These are phyloP conservation scores for Drosophila nigricruria DNA, from an alignment of 2,888 invertebrate species.

Conservation along the genomic window DNA sequence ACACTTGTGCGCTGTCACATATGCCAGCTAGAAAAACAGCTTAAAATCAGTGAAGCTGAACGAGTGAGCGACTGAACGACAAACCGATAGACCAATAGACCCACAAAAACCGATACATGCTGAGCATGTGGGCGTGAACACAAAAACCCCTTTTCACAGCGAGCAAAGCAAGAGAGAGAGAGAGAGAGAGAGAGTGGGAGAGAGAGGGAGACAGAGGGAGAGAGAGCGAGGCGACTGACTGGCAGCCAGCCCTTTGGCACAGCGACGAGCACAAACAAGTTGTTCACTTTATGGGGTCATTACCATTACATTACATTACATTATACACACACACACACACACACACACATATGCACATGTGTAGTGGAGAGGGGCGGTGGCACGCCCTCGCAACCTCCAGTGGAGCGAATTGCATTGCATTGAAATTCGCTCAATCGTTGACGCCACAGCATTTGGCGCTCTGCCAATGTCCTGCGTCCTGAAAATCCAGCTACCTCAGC, in stretches of 20 bases:
- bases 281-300: constrained; percentile 80
- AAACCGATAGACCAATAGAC: constrained; percentile 61
- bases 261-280: constrained; percentile 72
- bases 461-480: constrained; percentile 55
- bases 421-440: constrained; percentile 77
- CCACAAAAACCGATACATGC: constrained; percentile 50
- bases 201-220: neutral
- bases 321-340: constrained; percentile 45
- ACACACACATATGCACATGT: constrained; percentile 12
- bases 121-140: constrained; percentile 42
- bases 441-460: constrained; percentile 57
- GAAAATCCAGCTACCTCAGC: constrained; percentile 5
- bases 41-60: constrained; percentile 49
- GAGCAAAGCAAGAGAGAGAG: neutral
- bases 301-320: constrained; percentile 76
- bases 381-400: constrained; percentile 54
- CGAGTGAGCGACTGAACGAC: constrained; percentile 36
- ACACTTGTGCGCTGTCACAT: constrained; percentile 41
- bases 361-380: neutral
- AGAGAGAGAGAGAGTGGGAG: neutral
- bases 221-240: constrained; percentile 53
- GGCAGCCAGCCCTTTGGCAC: constrained; percentile 62
- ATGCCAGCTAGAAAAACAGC: constrained; percentile 38
- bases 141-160: neutral
- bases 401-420: constrained; percentile 70